A percentile compares a stretch with the other conserved stretches of the same genome.
Evolutionary conservation across 2,797 vertebrate species (phyloP).

Genomic region (Onychomys torridus): DNA sequence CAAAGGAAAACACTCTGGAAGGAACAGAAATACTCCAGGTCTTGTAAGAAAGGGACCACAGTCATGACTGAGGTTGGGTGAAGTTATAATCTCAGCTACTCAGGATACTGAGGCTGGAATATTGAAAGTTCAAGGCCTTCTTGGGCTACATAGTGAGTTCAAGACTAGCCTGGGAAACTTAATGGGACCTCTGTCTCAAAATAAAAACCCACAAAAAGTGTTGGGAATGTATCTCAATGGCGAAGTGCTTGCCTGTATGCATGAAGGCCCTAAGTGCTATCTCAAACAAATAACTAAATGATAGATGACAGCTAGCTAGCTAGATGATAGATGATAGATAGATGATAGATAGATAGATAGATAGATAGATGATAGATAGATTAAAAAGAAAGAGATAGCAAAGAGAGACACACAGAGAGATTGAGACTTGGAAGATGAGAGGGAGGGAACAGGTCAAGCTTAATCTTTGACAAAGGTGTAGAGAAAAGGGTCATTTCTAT

Average conservation of each 20-base stretch:
- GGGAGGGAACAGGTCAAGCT: accelerated
- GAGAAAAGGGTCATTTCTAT: background rate
- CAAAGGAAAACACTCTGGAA: background rate
- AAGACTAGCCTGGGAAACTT: background rate
- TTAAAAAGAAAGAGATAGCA: background rate
- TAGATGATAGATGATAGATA: background rate
- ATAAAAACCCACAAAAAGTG: background rate
- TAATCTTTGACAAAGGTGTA: background rate
- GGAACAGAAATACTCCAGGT: background rate
- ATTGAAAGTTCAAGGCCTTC: background rate
- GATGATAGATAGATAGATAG: background rate
- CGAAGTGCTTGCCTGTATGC: background rate
- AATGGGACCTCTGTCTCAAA: background rate
- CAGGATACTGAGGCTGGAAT: background rate
- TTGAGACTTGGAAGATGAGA: too few relatives aligned
- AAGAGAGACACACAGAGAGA: background rate
- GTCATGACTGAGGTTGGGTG: too few relatives aligned
- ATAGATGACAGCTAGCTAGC: background rate
- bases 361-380: background rate
- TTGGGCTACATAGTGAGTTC: background rate
- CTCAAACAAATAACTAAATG: background rate
- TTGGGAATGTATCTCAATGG: background rate
- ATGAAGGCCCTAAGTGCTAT: background rate
- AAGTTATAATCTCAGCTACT: background rate
- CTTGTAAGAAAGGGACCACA: background rate